Base-by-base conservation (phyloP, 2,888 invertebrate genomes). In the Trachelus stipa region DNA sequence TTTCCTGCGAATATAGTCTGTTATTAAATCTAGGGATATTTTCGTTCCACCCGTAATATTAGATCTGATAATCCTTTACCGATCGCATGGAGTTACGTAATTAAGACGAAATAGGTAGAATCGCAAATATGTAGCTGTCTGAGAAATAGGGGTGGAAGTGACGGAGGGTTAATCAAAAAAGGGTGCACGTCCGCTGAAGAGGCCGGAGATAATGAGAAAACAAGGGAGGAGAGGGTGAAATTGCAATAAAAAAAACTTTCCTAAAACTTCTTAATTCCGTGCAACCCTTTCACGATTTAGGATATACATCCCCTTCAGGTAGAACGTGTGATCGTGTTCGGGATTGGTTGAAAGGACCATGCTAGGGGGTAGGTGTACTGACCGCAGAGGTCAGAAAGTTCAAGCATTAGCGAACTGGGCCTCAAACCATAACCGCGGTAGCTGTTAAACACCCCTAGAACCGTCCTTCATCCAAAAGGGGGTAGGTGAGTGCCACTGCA, bases 341-440 rank as follows among this genome's bases (percentile, higher is more conserved):
- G 56, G 56, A 2, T 56, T 56, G 56, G 56, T 56, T 23, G 9
- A 56, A 40, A 56, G 56, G 9, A 9, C 9, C 23, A 23, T 0
- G 12, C 9, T 1, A 23, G 9, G 9, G 56, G 56, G 56, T 56
- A 2, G 23, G 23, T 56, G 23, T 56, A 56, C 56, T 23, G 31
- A 31, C 71, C 71, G 71, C 71, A 71, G 71, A 71, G 71, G 71
- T 71, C 71, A n/a, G 23, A 71, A 71, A 71, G 71, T 71, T 71
- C 31, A 71, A 34, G 33, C 71, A 71, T 71, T 71, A 71, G 71
- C 71, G 71, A 34, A 11, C 33, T 1, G 71, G 33, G 15, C 31
- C 33, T 12, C 12, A 4, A 12, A 15, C 33, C 71, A 31, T 31
- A 34, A 71, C 33, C 71, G 12, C 12, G 30, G 9, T 71, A 71